Evolutionary conservation across 2,113 vertebrate species (phyloP).

Genomic region (Rhinopithecus roxellana): DNA sequence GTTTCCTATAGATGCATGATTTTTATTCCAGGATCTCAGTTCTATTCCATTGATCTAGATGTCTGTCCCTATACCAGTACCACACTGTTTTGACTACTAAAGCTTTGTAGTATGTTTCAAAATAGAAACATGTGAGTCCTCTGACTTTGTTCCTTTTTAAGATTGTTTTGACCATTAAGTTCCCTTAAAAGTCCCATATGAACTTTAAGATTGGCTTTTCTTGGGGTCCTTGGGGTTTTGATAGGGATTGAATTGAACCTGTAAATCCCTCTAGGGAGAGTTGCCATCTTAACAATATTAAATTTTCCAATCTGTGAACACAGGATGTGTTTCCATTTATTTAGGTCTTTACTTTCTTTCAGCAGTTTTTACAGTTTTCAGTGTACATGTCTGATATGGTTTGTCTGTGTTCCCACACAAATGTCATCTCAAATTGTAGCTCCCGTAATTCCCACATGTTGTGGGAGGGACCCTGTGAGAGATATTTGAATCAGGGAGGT

Average conservation of each 20-base stretch:
- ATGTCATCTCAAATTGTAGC: too few species aligned
- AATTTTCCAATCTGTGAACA: too few species aligned
- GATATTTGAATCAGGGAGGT: too few species aligned
- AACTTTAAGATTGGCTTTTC: background rate
- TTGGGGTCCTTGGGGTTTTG: background rate
- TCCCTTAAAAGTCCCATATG: background rate
- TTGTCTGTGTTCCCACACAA: too few species aligned
- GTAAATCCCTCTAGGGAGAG: background rate
- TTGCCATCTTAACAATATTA: too few species aligned
- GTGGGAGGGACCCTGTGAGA: too few species aligned
- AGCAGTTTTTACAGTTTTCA: too few species aligned
- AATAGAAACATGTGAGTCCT: background rate
- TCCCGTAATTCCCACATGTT: too few species aligned
- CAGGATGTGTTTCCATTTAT: too few species aligned
- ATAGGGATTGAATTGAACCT: background rate
- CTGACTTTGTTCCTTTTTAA: background rate
- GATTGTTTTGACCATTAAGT: background rate
- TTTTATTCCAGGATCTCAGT: background rate
- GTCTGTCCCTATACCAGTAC: background rate
- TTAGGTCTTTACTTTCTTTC: too few species aligned
- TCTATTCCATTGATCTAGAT: too few species aligned
- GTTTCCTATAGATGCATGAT: background rate
- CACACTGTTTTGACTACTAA: background rate
- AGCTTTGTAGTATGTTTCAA: background rate
- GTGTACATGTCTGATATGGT: too few species aligned